A percentile compares a stretch with the other conserved stretches of the same genome.
phyloP scores from a whole-genome alignment of 2,888 invertebrate genomes.

The Bembecia ichneumoniformis region DNA sequence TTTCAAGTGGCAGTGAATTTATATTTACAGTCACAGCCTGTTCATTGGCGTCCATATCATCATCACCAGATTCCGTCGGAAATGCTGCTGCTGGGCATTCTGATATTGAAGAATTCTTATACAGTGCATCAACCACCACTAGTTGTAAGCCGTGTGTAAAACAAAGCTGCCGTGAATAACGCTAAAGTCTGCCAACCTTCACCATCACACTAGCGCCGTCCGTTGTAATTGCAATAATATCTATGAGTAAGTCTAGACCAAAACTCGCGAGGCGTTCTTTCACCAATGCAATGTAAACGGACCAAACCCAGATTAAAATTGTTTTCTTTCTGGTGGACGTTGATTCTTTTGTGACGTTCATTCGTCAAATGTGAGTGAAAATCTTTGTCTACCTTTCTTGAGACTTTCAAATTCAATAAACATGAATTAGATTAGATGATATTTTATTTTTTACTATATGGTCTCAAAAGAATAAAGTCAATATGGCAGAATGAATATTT shows the following conservation, averaged over 20 bases:
- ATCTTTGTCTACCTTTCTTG: not conserved
- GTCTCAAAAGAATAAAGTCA: no score
- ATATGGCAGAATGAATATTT: not conserved
- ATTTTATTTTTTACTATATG: no score
- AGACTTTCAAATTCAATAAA: slow-evolving; percentile 4
- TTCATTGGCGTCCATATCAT: slow-evolving; percentile 4
- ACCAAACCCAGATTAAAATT: slow-evolving; percentile 13
- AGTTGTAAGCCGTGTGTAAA: slow-evolving; percentile 16
- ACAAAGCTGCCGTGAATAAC: slow-evolving; percentile 12
- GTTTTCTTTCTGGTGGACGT: slow-evolving; percentile 10
- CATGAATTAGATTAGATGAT: no score
- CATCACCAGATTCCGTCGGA: slow-evolving; percentile 3
- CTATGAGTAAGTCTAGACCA: slow-evolving; percentile 9
- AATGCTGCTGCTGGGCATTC: not conserved
- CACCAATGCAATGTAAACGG: slow-evolving; percentile 7
- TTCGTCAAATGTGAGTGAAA: slow-evolving; percentile 9
- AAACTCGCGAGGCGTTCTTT: slow-evolving; percentile 11
- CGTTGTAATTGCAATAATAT: slow-evolving; percentile 14
- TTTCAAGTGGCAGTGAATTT: slow-evolving; percentile 6
- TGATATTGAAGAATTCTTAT: slow-evolving; percentile 10
- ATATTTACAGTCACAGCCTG: slow-evolving; percentile 2
- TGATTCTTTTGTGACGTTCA: slow-evolving; percentile 13
- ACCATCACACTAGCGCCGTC: slow-evolving; percentile 12
- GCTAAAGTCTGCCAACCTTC: slow-evolving; percentile 12
- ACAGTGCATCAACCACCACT: slow-evolving; percentile 13